A percentile compares a stretch with the other conserved stretches of the same genome.
phyloP scores from a whole-genome alignment of 2,113 vertebrate species.

The Saimiri boliviensis region DNA sequence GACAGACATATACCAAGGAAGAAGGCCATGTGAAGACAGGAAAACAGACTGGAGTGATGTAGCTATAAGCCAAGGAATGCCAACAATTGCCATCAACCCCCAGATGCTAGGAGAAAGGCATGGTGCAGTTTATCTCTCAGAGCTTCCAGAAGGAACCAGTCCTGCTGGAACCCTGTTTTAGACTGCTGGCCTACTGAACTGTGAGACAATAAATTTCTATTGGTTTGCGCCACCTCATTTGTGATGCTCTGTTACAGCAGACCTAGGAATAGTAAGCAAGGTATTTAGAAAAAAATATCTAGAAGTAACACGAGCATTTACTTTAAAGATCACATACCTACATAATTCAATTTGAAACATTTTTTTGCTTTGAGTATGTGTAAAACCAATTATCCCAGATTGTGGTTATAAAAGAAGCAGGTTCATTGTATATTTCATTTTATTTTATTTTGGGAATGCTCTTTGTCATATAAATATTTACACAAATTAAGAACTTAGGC shows the following conservation, averaged over 20 bases:
- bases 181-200: background rate
- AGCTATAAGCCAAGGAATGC: background rate
- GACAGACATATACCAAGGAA: background rate
- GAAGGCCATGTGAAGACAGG: background rate
- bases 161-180: background rate
- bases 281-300: conserved; percentile 26
- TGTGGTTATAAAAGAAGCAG: background rate
- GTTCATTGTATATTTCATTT: background rate
- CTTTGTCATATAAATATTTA: background rate
- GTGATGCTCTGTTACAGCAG: background rate
- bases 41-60: background rate
- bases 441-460: background rate
- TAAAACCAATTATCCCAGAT: background rate
- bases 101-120: background rate
- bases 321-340: background rate
- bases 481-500: background rate
- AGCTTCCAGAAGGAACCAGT: background rate
- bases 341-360: background rate
- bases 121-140: background rate
- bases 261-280: background rate
- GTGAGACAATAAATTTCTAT: background rate
- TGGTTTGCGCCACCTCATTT: background rate
- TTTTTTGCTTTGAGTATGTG: background rate
- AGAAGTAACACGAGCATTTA: background rate
- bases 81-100: background rate